Base-by-base conservation (phyloP, 2,113 vertebrate species). In the Ellobius talpinus region DNA sequence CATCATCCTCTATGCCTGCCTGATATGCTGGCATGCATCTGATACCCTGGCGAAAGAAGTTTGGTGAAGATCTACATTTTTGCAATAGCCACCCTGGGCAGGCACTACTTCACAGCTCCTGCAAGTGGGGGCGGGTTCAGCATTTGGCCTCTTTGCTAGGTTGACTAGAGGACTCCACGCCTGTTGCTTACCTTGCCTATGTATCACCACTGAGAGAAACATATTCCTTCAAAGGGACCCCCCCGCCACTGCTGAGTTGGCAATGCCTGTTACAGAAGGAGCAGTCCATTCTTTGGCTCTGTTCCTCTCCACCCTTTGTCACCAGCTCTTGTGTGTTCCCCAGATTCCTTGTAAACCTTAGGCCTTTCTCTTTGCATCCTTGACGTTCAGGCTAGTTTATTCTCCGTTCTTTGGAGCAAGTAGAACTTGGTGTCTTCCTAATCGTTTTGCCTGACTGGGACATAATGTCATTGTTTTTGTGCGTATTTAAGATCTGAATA, bases 391-490 rank as follows among this genome's bases (percentile, higher is more conserved):
- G 10, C n/a, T 10, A 12, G 13, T 24, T 61, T 47, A 52, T 61
- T 87, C 47, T 94, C 23, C 76, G 0, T 82, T 89, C 72, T 86
- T 68, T 61, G 31, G 47, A 93, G 10, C 45, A 17, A 16, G 79
- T 90, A 39, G n/a, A 7, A 68, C 23, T 17, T 63, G 7, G 78
- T 45, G 61, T 50, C 5, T 63, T 85, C 68, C n/a, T 72, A 47
- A 65, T 73, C 68, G 39, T 82, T n/a, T 79, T 79, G 10, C 55
- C 63, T 78, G 29, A 31, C 29, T 36, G 85, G 61, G 73, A 63
- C 42, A 65, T 52, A 26, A 73, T 93, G 16, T 96, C 91, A 93
- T 92, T 88, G 93, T 96, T 97, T 97, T 97, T 88, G 78, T 93
- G 93, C 63, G 3, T 55, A 21, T 79, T 42, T 66, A 76, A 45